A percentile compares a stretch with the other conserved stretches of the same genome.
Conservation (phyloP, 2,888 invertebrate species). For the Bruchidius siliquastri region DNA sequence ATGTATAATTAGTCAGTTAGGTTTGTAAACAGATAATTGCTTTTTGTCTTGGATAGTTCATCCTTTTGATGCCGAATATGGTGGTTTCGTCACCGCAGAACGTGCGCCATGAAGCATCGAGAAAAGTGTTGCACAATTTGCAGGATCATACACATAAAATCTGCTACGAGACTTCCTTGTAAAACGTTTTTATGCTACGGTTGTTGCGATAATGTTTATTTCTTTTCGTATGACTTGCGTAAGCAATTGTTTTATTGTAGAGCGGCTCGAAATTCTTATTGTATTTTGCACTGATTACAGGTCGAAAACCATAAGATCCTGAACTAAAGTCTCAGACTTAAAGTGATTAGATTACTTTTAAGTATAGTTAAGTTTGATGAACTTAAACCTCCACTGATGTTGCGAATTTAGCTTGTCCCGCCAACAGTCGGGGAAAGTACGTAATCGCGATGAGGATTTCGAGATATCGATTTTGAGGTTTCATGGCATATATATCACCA, state of each 20-base stretch:
- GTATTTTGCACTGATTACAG: no score
- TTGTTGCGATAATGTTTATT: background rate
- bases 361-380: no score
- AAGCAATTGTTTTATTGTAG: background rate
- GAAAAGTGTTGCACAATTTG: background rate
- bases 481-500: no score
- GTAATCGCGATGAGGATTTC: no score
- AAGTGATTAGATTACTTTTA: no score
- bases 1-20: background rate
- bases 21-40: background rate
- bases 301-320: no score
- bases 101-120: background rate
- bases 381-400: no score
- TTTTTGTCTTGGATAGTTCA: background rate
- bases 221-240: background rate
- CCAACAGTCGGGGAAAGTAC: no score
- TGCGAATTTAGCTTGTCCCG: no score
- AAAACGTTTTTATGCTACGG: background rate
- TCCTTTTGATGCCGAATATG: background rate
- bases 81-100: background rate
- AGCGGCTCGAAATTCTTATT: background rate
- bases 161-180: background rate
- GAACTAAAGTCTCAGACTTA: no score
- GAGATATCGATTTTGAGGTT: no score
- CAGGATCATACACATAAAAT: background rate